A percentile compares a stretch with the other conserved stretches of the same genome.
These are phyloP conservation scores for Drosophila pegasa DNA, from an alignment of 2,888 invertebrate species.

Conservation along the genomic window DNA sequence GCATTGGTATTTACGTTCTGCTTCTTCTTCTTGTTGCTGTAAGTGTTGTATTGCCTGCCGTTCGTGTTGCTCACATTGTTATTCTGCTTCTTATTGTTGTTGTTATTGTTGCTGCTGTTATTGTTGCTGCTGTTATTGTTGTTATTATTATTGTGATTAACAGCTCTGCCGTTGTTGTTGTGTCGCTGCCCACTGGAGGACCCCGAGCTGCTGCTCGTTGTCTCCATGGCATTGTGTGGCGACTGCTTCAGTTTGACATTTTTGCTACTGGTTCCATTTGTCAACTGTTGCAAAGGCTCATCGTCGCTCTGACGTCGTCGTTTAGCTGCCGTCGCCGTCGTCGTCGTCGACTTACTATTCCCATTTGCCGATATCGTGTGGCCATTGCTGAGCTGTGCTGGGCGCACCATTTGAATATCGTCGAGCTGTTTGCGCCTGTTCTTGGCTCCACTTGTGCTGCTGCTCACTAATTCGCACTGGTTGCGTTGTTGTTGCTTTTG, in stretches of 20 bases:
- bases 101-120: conserved; percentile 33
- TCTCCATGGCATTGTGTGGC: conserved; percentile 34
- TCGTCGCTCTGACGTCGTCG: conserved; percentile 28
- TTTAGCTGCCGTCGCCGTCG: conserved; percentile 9
- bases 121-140: conserved; percentile 45
- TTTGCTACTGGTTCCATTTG: conserved; percentile 55
- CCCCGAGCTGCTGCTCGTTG: conserved; percentile 20
- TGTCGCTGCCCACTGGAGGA: conserved; percentile 42
- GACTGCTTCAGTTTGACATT: conserved; percentile 52
- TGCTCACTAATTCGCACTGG: conserved; percentile 40
- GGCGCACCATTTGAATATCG: conserved; percentile 26
- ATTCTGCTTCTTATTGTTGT: conserved; percentile 56
- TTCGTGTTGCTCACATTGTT: conserved; percentile 53
- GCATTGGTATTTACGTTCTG: conserved; percentile 12
- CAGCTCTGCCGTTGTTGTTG: conserved; percentile 47
- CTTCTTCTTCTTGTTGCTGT: conserved; percentile 21
- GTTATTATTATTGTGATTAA: conserved; percentile 51
- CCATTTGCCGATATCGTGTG: conserved; percentile 45
- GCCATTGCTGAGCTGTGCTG: conserved; percentile 52
- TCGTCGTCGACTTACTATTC: conserved; percentile 34
- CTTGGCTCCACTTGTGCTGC: conserved; percentile 32
- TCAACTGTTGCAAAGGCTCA: conserved; percentile 20
- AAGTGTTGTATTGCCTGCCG: conserved; percentile 28
- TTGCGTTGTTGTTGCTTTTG: conserved; percentile 44
- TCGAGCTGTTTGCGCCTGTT: conserved; percentile 39